A percentile compares a stretch with the other conserved stretches of the same genome.
Conservation (phyloP, 2,888 invertebrate genomes). For the Aricia artaxerxes region DNA sequence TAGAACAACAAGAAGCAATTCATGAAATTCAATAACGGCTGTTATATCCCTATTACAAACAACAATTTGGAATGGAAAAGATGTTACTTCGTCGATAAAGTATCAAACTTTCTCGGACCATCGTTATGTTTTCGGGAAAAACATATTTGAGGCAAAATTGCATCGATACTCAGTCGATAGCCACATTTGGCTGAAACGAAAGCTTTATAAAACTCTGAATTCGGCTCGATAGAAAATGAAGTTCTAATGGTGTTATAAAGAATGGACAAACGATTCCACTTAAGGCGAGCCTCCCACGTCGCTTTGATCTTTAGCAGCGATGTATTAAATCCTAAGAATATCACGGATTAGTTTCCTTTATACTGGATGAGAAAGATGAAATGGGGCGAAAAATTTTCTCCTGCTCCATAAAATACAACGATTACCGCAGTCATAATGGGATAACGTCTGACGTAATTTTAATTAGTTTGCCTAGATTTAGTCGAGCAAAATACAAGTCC, state of each 20-base stretch:
- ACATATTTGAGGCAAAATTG: constrained; percentile 33
- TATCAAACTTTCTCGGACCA: constrained; percentile 27
- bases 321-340: constrained; percentile 53
- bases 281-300: constrained; percentile 62
- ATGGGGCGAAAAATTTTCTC: background rate
- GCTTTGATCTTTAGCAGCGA: constrained; percentile 56
- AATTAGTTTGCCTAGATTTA: background rate
- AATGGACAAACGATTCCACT: constrained; percentile 41
- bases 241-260: constrained; percentile 36
- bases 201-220: constrained; percentile 42
- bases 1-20: constrained; percentile 1
- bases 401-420: background rate
- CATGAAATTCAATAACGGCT: constrained; percentile 23
- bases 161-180: constrained; percentile 36
- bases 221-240: constrained; percentile 39
- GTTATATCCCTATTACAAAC: constrained; percentile 29
- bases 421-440: background rate
- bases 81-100: constrained; percentile 18
- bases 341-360: constrained; percentile 42
- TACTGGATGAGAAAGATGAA: constrained; percentile 46
- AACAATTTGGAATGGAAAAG: constrained; percentile 33
- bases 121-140: constrained; percentile 26
- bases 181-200: constrained; percentile 35
- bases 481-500: background rate
- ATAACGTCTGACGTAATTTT: background rate